Base-by-base conservation (phyloP, 2,888 invertebrate genomes). In the Harpagoxenus sublaevis region DNA sequence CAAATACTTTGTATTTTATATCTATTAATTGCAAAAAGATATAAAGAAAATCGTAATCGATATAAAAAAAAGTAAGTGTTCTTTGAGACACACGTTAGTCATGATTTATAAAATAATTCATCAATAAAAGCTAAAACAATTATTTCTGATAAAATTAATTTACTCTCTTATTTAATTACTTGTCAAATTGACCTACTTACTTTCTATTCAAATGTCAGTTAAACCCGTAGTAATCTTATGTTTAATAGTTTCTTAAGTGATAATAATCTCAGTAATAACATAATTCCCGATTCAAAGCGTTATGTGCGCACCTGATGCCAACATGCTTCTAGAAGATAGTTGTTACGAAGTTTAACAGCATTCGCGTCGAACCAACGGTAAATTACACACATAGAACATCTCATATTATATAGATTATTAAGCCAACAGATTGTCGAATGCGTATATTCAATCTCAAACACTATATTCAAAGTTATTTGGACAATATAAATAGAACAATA, bases 181-280 rank as follows among this genome's bases (percentile, higher is more conserved):
- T 39, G 9, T 42, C 18, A 48, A 75, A 75, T 63, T 51, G 15
- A 63, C 31, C 15, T 15, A 28, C 3, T 63, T 35, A 62, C 35
- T 62, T 62, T 51, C 35, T 63, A 35, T 62, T 48, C 28, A 23
- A 28, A 63, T 10, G n/a, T 53, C 77, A 65, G 31, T 51, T 74
- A 53, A 53, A 53, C 12, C 6, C 18, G 39, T 28, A 65, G 39
- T 65, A 77, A 77, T 65, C 63, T 77, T 53, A 31, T n/a, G 53
- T 28, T 77, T 77, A 77, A 77, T 65, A 77, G 63, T 77, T 65
- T 42, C 63, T 62, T 51, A 77, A 77, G 77, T 65, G 77, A 77
- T 77, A 77, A 77, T 77, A 77, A 77, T 77, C 77, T 77, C 77
- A 18, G 53, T 77, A 77, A 77, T 77, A 77, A 77, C 63, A 65